Percentiles rank a stretch among this genome's conserved stretches.
Conservation (phyloP, 2,888 invertebrate genomes). For the Dasypolia templi region DNA sequence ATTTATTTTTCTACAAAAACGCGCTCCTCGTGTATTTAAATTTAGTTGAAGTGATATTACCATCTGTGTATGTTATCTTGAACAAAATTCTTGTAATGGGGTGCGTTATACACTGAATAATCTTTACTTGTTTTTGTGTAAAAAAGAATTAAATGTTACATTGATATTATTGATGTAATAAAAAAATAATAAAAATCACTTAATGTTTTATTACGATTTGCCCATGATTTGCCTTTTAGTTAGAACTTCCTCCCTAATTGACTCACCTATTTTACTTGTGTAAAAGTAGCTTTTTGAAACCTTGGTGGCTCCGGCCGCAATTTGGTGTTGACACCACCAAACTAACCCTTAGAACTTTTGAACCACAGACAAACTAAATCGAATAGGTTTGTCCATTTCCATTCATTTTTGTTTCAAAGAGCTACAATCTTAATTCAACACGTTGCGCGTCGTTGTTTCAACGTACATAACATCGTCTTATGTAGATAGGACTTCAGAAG, state of each 20-base stretch:
- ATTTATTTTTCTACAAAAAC: slow-evolving; percentile 54
- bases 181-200: slow-evolving; percentile 68
- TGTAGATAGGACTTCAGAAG: neutral
- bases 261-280: neutral
- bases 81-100: slow-evolving; percentile 51
- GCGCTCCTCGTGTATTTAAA: slow-evolving; percentile 37
- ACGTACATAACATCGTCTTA: neutral
- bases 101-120: slow-evolving; percentile 55
- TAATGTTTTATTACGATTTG: slow-evolving; percentile 50
- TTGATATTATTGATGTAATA: slow-evolving; percentile 86
- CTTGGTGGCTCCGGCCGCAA: too few species aligned
- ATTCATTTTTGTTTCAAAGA: neutral
- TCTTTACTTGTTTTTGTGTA: slow-evolving; percentile 68
- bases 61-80: slow-evolving; percentile 43
- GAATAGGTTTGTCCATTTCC: neutral
- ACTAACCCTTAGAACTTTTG: neutral
- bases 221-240: neutral
- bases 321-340: too few species aligned
- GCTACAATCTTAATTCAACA: neutral
- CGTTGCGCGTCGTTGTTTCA: neutral
- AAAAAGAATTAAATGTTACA: slow-evolving; percentile 76
- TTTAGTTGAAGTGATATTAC: slow-evolving; percentile 30
- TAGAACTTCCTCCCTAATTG: neutral
- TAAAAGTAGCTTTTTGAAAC: neutral
- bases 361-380: neutral